These are phyloP conservation scores for Hormiphora californensis DNA, from an alignment of 37 sponge, comb jelly and placozoan genomes.

Conservation along the genomic window DNA sequence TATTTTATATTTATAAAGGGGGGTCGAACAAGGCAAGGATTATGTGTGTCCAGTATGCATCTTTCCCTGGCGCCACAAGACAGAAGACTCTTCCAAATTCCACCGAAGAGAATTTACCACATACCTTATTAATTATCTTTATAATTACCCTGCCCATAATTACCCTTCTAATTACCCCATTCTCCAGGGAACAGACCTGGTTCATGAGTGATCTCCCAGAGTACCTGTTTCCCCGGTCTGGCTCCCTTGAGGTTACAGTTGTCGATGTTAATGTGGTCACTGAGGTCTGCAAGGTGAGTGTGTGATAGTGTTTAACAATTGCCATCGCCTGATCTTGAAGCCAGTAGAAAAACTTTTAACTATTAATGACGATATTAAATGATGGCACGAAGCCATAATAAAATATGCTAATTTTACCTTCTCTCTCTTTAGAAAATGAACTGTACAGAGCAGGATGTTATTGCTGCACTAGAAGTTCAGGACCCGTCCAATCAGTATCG, in stretches of 20 bases:
- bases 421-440: not conserved
- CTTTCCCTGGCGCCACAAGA: no score
- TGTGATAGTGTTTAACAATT: no score
- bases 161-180: no score
- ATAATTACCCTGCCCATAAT: not conserved
- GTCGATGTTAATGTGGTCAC: slow-evolving; percentile 30
- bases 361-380: not conserved
- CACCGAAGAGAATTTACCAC: no score
- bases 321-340: no score
- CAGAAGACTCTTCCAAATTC: no score
- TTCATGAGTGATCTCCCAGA: slow-evolving; percentile 65
- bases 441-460: slow-evolving; percentile 21
- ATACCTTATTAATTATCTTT: no score
- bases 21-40: no score
- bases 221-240: slow-evolving; percentile 68
- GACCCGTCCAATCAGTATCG: slow-evolving; percentile 65
- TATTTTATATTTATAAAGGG: not conserved
- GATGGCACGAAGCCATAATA: not conserved
- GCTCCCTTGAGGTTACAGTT: slow-evolving; percentile 14
- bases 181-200: slow-evolving; percentile 64
- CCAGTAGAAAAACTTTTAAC: no score
- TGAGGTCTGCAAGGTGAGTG: slow-evolving; percentile 53
- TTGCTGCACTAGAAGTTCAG: slow-evolving; percentile 59
- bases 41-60: no score
- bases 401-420: not conserved